Evolutionary conservation across 2,888 invertebrate genomes (phyloP), one percentile per base, ranked within the genome.

Genomic region (Parnassius mnemosyne): DNA sequence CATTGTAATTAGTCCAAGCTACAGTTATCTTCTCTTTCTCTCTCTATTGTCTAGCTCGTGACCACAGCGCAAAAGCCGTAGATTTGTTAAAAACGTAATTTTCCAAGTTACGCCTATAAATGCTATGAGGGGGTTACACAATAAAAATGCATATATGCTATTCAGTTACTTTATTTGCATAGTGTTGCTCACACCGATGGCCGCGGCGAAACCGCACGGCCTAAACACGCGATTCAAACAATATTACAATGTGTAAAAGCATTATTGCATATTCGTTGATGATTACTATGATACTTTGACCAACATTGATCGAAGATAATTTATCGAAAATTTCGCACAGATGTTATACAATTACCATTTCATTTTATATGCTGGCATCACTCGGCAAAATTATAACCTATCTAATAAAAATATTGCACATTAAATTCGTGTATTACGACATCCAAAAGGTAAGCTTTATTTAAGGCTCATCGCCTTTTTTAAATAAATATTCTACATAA

Each of bases 91-190:
- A 20, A 20, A 20, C 20, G 20, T 20, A 2, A 20, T 20, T 3
- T 20, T 20, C 2, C 20, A 20, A 20, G 20, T 20, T 2, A 20
- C 20, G 20, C 44, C 44, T 1, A 11, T 44, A 20, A 20, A 20
- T 20, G 20, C 20, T 1, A 20, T 20, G 20, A 20, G 47, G n/a
- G 47, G 47, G 13, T 47, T 11, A 50, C 50, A 58, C 12, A 68
- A 69, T 69, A 60, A 57, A 70, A 67, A 68, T 34, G 57, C 66
- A 66, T 34, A 44, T 34, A 63, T 69, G 72, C 81, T 83, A 82
- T 80, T 80, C 76, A 77, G 73, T 76, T 69, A 78, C 67, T 82
- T 81, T 82, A 80, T 79, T 82, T 78, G 81, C 80, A 77, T 76
- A 78, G 77, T 80, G 77, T 73, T 71, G 73, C 72, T 74, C 73